Percentiles rank a stretch among this genome's conserved stretches.
Conservation (phyloP, 2,888 invertebrate genomes). For the Hypsopygia costalis region DNA sequence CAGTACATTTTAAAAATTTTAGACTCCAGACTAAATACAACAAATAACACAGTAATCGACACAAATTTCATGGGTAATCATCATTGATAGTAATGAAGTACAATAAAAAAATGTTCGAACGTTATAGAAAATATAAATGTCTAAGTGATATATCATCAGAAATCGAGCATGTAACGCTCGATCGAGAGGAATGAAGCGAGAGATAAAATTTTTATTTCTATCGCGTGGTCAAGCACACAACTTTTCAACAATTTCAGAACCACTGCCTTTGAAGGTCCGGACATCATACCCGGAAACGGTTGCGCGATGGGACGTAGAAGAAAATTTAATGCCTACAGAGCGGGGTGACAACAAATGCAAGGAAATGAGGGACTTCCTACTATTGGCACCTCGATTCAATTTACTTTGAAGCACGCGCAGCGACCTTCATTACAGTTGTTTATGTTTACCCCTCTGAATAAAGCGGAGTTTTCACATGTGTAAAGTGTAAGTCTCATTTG, state of each 20-base stretch:
- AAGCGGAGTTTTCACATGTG: slow-evolving; percentile 4
- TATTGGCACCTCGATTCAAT: slow-evolving; percentile 68
- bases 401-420: slow-evolving; percentile 48
- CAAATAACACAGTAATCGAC: no score
- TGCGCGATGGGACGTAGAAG: slow-evolving; percentile 47
- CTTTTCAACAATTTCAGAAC: background rate
- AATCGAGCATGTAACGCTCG: no score
- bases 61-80: no score
- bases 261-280: slow-evolving; percentile 31
- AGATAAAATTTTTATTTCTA: no score
- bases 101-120: no score
- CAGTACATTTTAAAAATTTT: no score
- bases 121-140: no score
- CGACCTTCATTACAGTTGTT: slow-evolving; percentile 31
- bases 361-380: slow-evolving; percentile 74
- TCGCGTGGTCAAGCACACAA: no score
- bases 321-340: slow-evolving; percentile 62
- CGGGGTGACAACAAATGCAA: slow-evolving; percentile 62
- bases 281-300: slow-evolving; percentile 55
- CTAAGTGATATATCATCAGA: no score
- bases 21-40: no score
- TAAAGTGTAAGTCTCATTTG: slow-evolving; percentile 13
- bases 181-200: no score
- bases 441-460: slow-evolving; percentile 15
- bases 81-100: no score